Evolutionary conservation across 2,113 vertebrate species (phyloP), one percentile per base, ranked within the genome.

Genomic region (Gallinago undulata): DNA sequence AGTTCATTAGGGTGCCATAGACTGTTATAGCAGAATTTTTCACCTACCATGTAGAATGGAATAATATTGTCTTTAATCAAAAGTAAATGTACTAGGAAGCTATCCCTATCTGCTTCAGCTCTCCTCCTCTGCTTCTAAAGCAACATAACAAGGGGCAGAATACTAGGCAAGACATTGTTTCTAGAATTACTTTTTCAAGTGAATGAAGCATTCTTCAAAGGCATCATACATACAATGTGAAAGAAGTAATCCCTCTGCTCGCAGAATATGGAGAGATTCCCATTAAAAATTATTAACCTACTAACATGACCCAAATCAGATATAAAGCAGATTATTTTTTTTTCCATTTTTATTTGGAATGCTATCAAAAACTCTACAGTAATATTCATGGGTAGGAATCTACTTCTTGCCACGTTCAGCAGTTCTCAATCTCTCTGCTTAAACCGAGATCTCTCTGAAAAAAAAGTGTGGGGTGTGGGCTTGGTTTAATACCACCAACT

Each of bases 11-110:
- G 73, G 76, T 95, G 80, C 53, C 31, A 41, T 10, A 66, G 60
- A 64, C 19, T 28, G 43, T 87, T 96, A 90, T 87, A 84, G 45
- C 48, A 87, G 89, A 64, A 17, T 66, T 94, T 94, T 94, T 93
- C 4, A 7, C 55, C 70, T 76, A 77, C 28, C 9, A 1, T 43
- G 12, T 51, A 57, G 73, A 94, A 93, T 69, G 23, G 74, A 83
- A 73, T 77, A 83, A 69, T 45, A 62, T 5, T 85, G 57, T 93
- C 60, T 86, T 96, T 94, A 93, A 73, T 83, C 59, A 87, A 80
- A 96, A 85, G 55, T 73, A 60, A 85, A 51, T 45, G 39, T 39
- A 18, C 35, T 41, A 57, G 66, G 60, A 87, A 87, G 33, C 24
- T 70, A 67, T 43, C 4, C 27, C 18, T 81, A 23, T 66, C 43